phyloP scores from a whole-genome alignment of 2,113 vertebrate species.

The Morone saxatilis region DNA sequence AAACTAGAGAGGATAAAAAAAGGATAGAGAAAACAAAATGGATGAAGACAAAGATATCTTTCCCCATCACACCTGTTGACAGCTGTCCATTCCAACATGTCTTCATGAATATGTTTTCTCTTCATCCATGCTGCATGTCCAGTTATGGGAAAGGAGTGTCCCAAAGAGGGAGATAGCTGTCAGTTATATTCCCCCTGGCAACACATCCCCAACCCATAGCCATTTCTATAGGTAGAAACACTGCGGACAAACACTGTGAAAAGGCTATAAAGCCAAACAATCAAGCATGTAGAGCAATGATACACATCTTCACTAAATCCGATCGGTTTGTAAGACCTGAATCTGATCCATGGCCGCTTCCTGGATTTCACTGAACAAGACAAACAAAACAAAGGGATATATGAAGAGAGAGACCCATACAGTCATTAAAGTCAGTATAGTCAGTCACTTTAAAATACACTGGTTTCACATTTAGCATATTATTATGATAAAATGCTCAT shows the following conservation, averaged over 20 bases:
- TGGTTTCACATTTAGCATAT: too few relatives aligned
- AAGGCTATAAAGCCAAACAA: too few relatives aligned
- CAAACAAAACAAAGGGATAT: not conserved
- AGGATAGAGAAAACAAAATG: constrained; percentile 14
- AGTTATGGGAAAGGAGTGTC: not conserved
- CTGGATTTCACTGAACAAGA: not conserved
- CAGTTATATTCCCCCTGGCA: constrained; percentile 9
- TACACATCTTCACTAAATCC: not conserved
- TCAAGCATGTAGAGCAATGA: not conserved
- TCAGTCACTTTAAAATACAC: too few relatives aligned
- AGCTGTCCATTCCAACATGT: constrained; percentile 5
- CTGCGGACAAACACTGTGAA: not conserved
- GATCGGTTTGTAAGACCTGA: not conserved
- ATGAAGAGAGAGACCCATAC: not conserved
- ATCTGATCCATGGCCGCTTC: not conserved
- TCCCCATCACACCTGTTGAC: constrained; percentile 12
- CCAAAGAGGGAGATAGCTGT: constrained; percentile 24
- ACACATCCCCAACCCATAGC: not conserved
- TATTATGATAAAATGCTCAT: not conserved
- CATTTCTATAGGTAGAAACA: constrained; percentile 18
- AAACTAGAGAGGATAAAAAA: not conserved
- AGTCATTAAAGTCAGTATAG: too few relatives aligned
- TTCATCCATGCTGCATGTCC: constrained; percentile 1
- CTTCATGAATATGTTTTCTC: constrained; percentile 16
- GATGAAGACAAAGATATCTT: not conserved